These are phyloP conservation scores for Gambelia wislizenii DNA, from an alignment of 2,797 vertebrate species.

Conservation along the genomic window DNA sequence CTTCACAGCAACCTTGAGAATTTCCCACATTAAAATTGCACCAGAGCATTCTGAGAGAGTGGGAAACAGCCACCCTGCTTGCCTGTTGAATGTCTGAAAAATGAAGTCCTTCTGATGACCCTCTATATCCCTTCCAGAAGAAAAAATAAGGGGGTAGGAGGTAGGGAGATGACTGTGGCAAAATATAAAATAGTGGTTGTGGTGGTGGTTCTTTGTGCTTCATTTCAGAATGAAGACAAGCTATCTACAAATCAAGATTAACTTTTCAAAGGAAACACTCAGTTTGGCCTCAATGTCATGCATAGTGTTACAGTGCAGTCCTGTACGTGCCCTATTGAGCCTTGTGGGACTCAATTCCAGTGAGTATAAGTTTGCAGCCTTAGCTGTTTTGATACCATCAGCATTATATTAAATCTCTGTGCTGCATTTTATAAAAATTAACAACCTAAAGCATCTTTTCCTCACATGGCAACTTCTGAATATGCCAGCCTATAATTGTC, in stretches of 20 bases:
- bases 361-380: background rate
- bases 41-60: slow-evolving; percentile 39
- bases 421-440: background rate
- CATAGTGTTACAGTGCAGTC: background rate
- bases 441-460: background rate
- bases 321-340: background rate
- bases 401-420: background rate
- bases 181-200: background rate
- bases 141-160: background rate
- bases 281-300: background rate
- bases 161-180: background rate
- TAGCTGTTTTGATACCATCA: background rate
- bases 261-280: background rate
- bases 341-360: background rate
- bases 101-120: background rate
- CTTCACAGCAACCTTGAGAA: slow-evolving; percentile 42
- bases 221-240: background rate
- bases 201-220: background rate
- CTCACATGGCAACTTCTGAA: too few species aligned
- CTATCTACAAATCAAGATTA: background rate
- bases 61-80: slow-evolving; percentile 23
- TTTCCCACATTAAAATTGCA: slow-evolving; percentile 38
- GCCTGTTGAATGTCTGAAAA: slow-evolving; percentile 51
- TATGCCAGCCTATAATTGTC: background rate
- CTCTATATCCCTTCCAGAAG: background rate